Evolutionary conservation across 2,888 invertebrate genomes (phyloP).

Genomic region (Hirtodrosophila histrioides): DNA sequence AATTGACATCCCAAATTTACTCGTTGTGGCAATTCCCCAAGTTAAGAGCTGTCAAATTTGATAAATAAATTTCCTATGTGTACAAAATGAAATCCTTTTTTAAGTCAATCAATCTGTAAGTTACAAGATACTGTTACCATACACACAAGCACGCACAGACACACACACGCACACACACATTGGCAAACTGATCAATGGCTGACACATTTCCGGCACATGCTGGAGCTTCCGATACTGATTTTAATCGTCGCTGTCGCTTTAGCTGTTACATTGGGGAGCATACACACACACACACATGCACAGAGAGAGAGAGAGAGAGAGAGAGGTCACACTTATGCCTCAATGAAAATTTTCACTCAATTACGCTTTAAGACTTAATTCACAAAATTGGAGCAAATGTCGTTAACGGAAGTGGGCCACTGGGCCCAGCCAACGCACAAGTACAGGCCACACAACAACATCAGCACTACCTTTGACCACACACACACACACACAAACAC

Average conservation of each 20-base stretch:
- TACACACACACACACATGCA: constrained; percentile 15
- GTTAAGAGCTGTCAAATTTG: no score
- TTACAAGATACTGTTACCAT: constrained; percentile 23
- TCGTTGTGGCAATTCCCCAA: no score
- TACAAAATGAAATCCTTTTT: background rate
- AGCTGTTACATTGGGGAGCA: background rate
- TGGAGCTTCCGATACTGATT: constrained; percentile 49
- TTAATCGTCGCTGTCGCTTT: constrained; percentile 26
- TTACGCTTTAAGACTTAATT: constrained; percentile 82
- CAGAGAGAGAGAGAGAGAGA: no score
- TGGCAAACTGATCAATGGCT: constrained; percentile 64
- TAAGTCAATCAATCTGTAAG: constrained; percentile 26
- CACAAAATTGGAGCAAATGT: constrained; percentile 64
- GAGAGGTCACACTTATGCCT: constrained; percentile 61
- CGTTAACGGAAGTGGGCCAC: constrained; percentile 63
- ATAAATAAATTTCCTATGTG: background rate
- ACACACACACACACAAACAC: constrained; percentile 11
- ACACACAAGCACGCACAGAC: constrained; percentile 16
- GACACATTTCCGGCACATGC: constrained; percentile 64
- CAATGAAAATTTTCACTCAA: constrained; percentile 82
- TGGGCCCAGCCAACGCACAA: constrained; percentile 10
- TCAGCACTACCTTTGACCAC: constrained; percentile 23
- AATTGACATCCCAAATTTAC: no score
- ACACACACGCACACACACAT: constrained; percentile 8
- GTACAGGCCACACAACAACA: constrained; percentile 5